phyloP scores from a whole-genome alignment of 1,140 invertebrate genomes.

The Listronotus bonariensis region DNA sequence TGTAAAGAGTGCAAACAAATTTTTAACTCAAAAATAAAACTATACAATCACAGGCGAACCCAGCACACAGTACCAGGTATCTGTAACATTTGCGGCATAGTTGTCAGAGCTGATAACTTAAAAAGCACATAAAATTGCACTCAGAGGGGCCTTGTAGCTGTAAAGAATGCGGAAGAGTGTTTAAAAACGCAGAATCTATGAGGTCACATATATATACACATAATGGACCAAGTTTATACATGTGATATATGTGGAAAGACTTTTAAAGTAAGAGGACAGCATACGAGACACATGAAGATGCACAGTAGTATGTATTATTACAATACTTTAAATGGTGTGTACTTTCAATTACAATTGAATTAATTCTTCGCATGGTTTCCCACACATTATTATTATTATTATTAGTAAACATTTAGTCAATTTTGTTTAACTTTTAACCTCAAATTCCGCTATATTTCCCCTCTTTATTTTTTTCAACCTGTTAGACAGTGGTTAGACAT shows the following conservation, averaged over 20 bases:
- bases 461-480: too few species aligned
- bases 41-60: slow-evolving; percentile 45
- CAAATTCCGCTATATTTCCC: too few species aligned
- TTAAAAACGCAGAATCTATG: slow-evolving; percentile 47
- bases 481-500: too few species aligned
- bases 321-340: too few species aligned
- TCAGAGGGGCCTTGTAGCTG: slow-evolving; percentile 40
- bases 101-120: slow-evolving; percentile 45
- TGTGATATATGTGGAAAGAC: slow-evolving; percentile 45
- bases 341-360: too few species aligned
- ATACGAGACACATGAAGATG: slow-evolving; percentile 43
- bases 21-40: slow-evolving; percentile 41
- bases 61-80: slow-evolving; percentile 43
- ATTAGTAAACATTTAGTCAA: too few species aligned
- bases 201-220: slow-evolving; percentile 43
- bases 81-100: slow-evolving; percentile 46
- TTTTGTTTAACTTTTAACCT: too few species aligned
- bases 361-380: too few species aligned
- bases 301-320: slow-evolving; percentile 36
- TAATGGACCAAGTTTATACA: slow-evolving; percentile 36
- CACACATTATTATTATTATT: too few species aligned
- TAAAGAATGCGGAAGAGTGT: slow-evolving; percentile 41
- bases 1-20: slow-evolving; percentile 42
- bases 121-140: slow-evolving; percentile 44
- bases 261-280: slow-evolving; percentile 43